phyloP scores from a whole-genome alignment of 2,113 vertebrate species.

The Sus scrofa region DNA sequence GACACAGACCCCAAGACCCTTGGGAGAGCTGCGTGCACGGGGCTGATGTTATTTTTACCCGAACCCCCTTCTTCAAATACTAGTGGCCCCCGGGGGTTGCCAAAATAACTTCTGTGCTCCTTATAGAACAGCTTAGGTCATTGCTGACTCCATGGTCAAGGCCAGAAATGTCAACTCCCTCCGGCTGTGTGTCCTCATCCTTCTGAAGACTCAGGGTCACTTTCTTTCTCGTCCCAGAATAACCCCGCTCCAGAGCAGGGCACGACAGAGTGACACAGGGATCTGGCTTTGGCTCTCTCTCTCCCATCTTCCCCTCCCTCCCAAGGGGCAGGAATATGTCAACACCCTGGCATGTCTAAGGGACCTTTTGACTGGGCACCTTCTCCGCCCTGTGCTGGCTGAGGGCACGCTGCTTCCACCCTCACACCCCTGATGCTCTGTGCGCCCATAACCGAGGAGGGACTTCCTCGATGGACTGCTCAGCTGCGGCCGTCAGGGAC shows the following conservation, averaged over 20 bases:
- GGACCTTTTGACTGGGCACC: background rate
- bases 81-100: background rate
- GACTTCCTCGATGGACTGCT: no score
- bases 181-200: background rate
- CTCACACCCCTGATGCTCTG: background rate
- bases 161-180: background rate
- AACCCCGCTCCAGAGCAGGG: background rate
- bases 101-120: conserved; percentile 35
- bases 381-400: background rate
- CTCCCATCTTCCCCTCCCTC: background rate
- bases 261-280: background rate
- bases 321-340: background rate
- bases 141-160: background rate
- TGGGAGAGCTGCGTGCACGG: background rate
- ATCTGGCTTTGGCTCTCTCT: background rate
- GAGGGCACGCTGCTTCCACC: background rate
- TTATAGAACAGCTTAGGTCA: conserved; percentile 29
- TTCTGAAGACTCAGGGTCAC: background rate
- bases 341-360: background rate
- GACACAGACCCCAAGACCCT: background rate
- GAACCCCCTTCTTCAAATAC: conserved; percentile 64
- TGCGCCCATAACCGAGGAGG: background rate
- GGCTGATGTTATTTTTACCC: conserved; percentile 45
- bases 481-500: fast-evolving
- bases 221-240: conserved; percentile 48